phyloP scores from a whole-genome alignment of 2,888 invertebrate genomes.

The Eucriotettix oculatus region DNA sequence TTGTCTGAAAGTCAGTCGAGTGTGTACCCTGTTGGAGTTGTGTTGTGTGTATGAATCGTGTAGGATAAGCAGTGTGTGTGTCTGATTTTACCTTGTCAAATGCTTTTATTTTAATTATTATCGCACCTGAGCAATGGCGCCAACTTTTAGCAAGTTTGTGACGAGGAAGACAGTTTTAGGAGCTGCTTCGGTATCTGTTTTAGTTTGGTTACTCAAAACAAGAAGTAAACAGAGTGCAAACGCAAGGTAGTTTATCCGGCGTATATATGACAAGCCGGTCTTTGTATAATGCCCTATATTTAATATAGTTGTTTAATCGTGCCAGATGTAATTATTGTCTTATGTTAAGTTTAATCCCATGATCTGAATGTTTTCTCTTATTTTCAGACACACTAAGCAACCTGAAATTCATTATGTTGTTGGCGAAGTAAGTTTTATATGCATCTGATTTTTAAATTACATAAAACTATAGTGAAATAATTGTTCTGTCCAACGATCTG shows the following conservation, averaged over 20 bases:
- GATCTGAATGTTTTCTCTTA: no score
- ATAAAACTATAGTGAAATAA: neutral
- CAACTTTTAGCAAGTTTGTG: constrained; percentile 56
- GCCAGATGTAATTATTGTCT: neutral
- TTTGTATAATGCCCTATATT: neutral
- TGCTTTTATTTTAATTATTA: no score
- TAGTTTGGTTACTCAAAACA: constrained; percentile 39
- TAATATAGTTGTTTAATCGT: neutral
- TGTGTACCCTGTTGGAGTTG: no score
- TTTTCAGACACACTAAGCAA: constrained; percentile 12
- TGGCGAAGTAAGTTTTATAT: constrained; percentile 15
- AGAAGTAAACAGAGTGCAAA: constrained; percentile 31
- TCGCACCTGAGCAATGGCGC: constrained; percentile 39
- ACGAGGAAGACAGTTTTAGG: constrained; percentile 49
- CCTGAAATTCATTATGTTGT: constrained; percentile 17
- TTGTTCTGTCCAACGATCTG: neutral
- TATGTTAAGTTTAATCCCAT: no score
- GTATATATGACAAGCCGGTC: no score
- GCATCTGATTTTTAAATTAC: constrained; percentile 3
- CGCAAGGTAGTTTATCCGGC: constrained; percentile 21
- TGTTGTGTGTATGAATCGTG: no score
- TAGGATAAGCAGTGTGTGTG: no score
- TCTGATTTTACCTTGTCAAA: no score
- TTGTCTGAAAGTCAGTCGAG: no score
- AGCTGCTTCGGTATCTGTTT: constrained; percentile 43